Evolutionary conservation across 2,113 vertebrate genomes (phyloP).

Genomic region (Zosterops lateralis): DNA sequence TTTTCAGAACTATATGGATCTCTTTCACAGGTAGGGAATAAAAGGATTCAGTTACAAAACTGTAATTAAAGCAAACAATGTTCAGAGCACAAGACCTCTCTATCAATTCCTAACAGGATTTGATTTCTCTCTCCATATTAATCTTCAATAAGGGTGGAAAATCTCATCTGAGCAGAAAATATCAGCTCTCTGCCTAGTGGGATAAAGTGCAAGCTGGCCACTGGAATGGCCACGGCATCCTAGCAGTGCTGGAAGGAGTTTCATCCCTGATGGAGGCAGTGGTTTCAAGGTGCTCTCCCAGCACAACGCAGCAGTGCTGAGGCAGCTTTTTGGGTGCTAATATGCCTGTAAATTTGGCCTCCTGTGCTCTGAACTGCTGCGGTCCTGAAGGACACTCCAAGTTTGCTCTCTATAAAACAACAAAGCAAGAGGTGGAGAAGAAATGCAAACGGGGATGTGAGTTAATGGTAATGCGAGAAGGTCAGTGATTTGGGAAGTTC

Average conservation of each 20-base stretch:
- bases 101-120: constrained; percentile 2
- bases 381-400: not conserved
- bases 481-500: not conserved
- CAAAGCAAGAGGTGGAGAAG: not conserved
- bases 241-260: not conserved
- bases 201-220: not conserved
- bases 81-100: not conserved
- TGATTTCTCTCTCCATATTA: not conserved
- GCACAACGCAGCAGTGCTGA: constrained; percentile 34
- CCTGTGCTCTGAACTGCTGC: not conserved
- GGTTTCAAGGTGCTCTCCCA: constrained; percentile 38
- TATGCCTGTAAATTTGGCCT: constrained; percentile 12
- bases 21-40: not conserved
- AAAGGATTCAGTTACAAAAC: constrained; percentile 18
- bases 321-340: constrained; percentile 42
- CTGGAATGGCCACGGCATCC: not conserved
- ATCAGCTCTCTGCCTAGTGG: not conserved
- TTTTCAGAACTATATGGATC: not conserved
- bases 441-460: not conserved
- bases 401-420: constrained; percentile 26
- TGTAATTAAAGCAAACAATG: not conserved
- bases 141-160: constrained; percentile 8
- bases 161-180: not conserved
- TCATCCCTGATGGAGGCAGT: not conserved
- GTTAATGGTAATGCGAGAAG: not conserved